These are phyloP conservation scores for Capromys pilorides DNA, from an alignment of 2,797 vertebrate species.

Conservation along the genomic window DNA sequence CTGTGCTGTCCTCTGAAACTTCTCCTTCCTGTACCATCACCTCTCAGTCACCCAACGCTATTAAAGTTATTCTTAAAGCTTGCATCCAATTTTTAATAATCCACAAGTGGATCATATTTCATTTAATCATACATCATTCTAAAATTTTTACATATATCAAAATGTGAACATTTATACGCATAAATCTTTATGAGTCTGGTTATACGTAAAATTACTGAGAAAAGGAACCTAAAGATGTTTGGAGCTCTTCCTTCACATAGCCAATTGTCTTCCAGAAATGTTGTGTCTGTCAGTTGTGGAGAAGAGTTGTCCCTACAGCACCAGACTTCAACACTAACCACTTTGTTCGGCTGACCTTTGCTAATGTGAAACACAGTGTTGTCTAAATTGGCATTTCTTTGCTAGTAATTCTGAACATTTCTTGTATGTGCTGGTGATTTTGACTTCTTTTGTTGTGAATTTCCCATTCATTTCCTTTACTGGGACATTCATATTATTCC, in stretches of 20 bases:
- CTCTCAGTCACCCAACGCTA: neutral
- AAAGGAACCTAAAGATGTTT: neutral
- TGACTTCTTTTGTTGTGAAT: constrained; percentile 23
- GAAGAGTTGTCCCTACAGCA: neutral
- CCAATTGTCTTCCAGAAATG: neutral
- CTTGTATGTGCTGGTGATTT: constrained; percentile 4
- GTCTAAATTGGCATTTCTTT: neutral
- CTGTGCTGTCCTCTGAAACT: neutral
- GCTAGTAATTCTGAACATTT: neutral
- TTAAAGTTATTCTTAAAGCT: constrained; percentile 11
- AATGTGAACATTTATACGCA: neutral
- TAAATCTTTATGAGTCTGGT: neutral
- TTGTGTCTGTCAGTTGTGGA: neutral
- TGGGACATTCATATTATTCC: neutral
- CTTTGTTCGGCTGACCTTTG: constrained; percentile 4
- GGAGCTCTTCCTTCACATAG: neutral
- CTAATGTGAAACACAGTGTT: neutral
- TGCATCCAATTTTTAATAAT: neutral
- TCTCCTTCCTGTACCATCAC: neutral
- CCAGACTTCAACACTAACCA: neutral
- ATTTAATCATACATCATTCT: neutral
- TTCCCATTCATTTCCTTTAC: neutral
- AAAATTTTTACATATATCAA: neutral
- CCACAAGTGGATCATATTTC: neutral
- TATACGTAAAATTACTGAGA: constrained; percentile 19